Percentiles rank a stretch among this genome's conserved stretches.
These are phyloP conservation scores for Catonia carolina DNA, from an alignment of 2,888 invertebrate species.

Conservation along the genomic window DNA sequence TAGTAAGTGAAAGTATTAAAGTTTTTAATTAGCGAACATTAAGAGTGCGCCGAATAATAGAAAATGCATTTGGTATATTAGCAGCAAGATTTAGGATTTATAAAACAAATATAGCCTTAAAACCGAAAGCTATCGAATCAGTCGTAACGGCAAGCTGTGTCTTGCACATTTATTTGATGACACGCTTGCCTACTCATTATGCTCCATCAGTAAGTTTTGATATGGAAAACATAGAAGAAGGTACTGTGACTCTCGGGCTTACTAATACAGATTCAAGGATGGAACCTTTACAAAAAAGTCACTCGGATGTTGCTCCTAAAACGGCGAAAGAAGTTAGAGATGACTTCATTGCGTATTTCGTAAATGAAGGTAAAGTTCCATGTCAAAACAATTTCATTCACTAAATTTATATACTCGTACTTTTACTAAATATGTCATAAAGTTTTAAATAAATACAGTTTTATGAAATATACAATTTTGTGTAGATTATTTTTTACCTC, in stretches of 20 bases:
- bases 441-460: too few species aligned
- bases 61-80: slow-evolving; percentile 7
- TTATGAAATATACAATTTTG: too few species aligned
- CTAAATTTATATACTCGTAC: too few species aligned
- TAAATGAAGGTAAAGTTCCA: slow-evolving; percentile 21
- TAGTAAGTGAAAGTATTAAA: neutral
- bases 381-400: slow-evolving; percentile 25
- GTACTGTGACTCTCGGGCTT: slow-evolving; percentile 4
- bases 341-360: slow-evolving; percentile 20
- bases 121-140: slow-evolving; percentile 23
- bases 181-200: neutral
- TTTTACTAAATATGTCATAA: too few species aligned
- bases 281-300: too few species aligned
- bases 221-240: slow-evolving; percentile 20
- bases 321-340: slow-evolving; percentile 23
- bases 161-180: slow-evolving; percentile 30
- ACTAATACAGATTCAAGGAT: neutral
- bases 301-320: neutral
- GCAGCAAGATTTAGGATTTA: slow-evolving; percentile 28
- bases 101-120: slow-evolving; percentile 28
- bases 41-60: slow-evolving; percentile 5
- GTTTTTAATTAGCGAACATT: slow-evolving; percentile 6
- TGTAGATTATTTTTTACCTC: too few species aligned
- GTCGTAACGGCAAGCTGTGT: slow-evolving; percentile 28
- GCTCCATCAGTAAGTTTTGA: slow-evolving; percentile 22